A percentile compares a stretch with the other conserved stretches of the same genome.
Evolutionary conservation across 1,140 invertebrate species (phyloP).

Genomic region (Brachionus plicatilis): DNA sequence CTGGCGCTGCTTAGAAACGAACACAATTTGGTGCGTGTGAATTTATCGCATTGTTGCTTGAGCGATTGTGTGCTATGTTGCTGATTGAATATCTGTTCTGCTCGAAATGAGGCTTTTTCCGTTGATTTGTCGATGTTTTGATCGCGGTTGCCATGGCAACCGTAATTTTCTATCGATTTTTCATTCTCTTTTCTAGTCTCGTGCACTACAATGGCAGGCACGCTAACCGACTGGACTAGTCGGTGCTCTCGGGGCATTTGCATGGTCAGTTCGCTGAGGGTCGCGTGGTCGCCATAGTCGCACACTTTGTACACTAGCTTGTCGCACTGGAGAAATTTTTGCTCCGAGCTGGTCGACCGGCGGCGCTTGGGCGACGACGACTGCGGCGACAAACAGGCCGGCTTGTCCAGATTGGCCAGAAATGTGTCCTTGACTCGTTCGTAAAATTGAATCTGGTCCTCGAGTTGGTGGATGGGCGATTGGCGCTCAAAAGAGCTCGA

Average conservation of each 20-base stretch:
- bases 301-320: neutral
- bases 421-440: constrained; percentile 6
- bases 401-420: neutral
- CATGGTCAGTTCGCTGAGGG: neutral
- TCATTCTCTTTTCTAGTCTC: neutral
- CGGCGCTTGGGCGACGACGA: neutral
- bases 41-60: neutral
- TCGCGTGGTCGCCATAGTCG: neutral
- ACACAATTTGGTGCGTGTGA: neutral
- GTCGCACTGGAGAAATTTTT: neutral
- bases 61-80: neutral
- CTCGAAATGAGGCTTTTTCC: neutral
- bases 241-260: neutral
- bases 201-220: neutral
- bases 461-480: neutral
- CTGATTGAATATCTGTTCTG: neutral
- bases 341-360: neutral
- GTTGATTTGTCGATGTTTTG: neutral
- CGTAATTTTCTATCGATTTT: neutral
- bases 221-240: neutral
- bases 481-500: neutral
- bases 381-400: neutral
- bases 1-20: neutral
- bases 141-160: neutral
- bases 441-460: neutral